Percentiles rank a stretch among this genome's conserved stretches.
Evolutionary conservation across 2,113 vertebrate genomes (phyloP).

Genomic region (Ophthalmolycus amberensis): DNA sequence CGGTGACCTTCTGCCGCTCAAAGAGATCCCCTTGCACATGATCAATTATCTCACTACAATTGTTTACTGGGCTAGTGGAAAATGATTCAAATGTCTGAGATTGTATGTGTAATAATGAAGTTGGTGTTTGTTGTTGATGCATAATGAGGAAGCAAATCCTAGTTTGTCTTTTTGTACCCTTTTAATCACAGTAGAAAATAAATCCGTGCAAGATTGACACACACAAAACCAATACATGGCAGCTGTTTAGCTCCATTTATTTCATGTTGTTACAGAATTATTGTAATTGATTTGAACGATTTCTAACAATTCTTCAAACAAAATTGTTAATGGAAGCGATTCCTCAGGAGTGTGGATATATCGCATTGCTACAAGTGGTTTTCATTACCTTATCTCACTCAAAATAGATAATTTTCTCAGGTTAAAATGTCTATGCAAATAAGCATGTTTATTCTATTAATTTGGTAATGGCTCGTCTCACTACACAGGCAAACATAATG

Average conservation of each 20-base stretch:
- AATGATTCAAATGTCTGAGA: constrained; percentile 77
- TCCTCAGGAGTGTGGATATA: constrained; percentile 20
- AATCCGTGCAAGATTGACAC: background rate
- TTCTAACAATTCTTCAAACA: constrained; percentile 1
- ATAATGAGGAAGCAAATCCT: constrained; percentile 23
- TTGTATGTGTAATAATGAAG: constrained; percentile 28
- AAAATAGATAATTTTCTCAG: constrained; percentile 37
- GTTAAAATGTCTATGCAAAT: constrained; percentile 56
- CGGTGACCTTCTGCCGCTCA: constrained; percentile 89
- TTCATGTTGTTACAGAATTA: constrained; percentile 11
- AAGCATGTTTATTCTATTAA: constrained; percentile 22
- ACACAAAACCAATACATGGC: constrained; percentile 1
- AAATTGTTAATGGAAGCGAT: constrained; percentile 21
- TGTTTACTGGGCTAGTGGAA: constrained; percentile 82
- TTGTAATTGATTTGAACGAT: constrained; percentile 23
- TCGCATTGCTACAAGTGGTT: constrained; percentile 22
- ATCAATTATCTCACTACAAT: constrained; percentile 85
- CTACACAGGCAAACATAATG: constrained; percentile 24
- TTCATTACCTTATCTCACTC: constrained; percentile 33
- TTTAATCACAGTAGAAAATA: constrained; percentile 7
- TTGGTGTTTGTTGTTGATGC: constrained; percentile 33
- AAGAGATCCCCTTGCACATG: constrained; percentile 79
- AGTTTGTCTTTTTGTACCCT: background rate
- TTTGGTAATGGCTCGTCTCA: constrained; percentile 54
- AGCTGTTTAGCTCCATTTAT: constrained; percentile 32